Conservation (phyloP, 2,797 vertebrate species). For the Euphonia xanthogaster region DNA sequence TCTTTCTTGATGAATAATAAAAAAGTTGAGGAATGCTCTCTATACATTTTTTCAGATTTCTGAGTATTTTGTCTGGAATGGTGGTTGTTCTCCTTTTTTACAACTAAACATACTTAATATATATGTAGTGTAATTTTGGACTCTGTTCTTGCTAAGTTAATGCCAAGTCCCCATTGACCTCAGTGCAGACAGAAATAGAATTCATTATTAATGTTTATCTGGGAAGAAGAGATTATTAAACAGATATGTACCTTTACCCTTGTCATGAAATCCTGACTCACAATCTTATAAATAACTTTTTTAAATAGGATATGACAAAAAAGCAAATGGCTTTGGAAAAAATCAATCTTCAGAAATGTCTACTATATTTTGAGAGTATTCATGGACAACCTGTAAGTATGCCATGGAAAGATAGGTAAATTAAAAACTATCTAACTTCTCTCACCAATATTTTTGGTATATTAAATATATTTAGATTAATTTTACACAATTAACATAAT, state of each 20-base stretch:
- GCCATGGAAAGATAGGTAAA: constrained; percentile 15
- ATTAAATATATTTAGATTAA: not conserved
- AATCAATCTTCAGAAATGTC: constrained; percentile 84
- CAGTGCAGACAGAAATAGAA: not conserved
- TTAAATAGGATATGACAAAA: constrained; percentile 83
- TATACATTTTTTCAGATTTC: not conserved
- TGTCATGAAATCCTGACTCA: not conserved
- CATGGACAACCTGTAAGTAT: constrained; percentile 81
- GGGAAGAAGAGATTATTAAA: not conserved
- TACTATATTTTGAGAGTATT: constrained; percentile 84
- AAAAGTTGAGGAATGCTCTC: not conserved
- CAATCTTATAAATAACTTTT: constrained; percentile 55
- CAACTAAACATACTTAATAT: not conserved
- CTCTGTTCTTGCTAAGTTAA: not conserved
- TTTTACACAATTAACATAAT: not conserved
- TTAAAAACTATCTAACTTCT: not conserved
- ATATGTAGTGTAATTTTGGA: not conserved
- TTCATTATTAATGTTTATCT: not conserved
- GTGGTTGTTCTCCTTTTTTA: not conserved
- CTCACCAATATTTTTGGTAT: not conserved
- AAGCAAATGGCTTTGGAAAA: constrained; percentile 85
- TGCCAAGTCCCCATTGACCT: not conserved
- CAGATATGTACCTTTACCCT: not conserved
- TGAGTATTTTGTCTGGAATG: not conserved
- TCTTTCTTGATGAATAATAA: not conserved